Conservation (phyloP, 2,888 invertebrate genomes). For the Chalcosyrphus nemorum region DNA sequence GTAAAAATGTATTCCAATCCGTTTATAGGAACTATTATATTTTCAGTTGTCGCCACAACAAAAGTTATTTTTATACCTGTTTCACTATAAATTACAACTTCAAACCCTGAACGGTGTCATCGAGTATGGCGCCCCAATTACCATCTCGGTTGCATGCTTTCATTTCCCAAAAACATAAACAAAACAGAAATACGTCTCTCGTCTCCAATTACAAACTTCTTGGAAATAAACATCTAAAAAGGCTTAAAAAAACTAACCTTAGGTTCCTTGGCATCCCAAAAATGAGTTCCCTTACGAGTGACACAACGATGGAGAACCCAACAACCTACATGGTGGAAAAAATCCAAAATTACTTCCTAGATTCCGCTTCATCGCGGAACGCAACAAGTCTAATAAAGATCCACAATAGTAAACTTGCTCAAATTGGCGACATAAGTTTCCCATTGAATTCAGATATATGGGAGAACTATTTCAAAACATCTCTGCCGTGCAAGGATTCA, state of each 20-base stretch:
- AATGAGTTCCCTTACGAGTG: neutral
- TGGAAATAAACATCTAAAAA: neutral
- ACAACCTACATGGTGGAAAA: constrained; percentile 19
- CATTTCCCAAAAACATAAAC: neutral
- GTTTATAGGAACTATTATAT: too few relatives aligned
- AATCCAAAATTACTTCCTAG: constrained; percentile 34
- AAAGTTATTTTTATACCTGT: too few relatives aligned
- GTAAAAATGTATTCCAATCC: too few relatives aligned
- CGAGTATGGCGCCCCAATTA: neutral
- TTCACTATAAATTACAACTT: too few relatives aligned
- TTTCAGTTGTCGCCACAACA: too few relatives aligned
- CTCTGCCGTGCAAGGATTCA: constrained; percentile 37
- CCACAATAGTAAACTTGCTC: constrained; percentile 84
- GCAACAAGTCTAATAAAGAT: constrained; percentile 83
- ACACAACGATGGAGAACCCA: constrained; percentile 38
- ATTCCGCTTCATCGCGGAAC: neutral
- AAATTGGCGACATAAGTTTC: constrained; percentile 87
- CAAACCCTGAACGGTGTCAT: neutral
- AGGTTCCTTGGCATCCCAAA: neutral
- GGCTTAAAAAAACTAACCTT: neutral
- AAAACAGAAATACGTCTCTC: neutral
- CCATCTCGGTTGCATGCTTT: neutral
- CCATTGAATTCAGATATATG: constrained; percentile 84
- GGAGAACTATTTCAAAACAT: constrained; percentile 81
- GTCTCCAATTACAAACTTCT: neutral